These are phyloP conservation scores for Pyrgilauda ruficollis DNA, from an alignment of 2,113 vertebrate genomes.

Conservation along the genomic window DNA sequence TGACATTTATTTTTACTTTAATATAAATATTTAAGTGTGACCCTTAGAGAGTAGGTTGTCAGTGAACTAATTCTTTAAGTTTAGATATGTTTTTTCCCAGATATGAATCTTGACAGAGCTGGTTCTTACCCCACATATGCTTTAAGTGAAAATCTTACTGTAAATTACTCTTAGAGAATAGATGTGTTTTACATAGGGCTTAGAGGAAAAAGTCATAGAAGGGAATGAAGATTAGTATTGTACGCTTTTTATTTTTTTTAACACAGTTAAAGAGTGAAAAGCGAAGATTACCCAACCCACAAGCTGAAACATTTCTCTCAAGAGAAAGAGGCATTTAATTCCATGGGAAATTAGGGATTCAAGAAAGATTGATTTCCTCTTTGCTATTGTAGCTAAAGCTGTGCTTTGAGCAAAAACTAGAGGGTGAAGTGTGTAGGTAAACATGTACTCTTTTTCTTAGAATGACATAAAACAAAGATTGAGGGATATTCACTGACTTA, in stretches of 20 bases:
- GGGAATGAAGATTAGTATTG: neutral
- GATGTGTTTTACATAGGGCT: neutral
- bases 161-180: neutral
- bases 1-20: neutral
- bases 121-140: neutral
- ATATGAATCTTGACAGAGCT: neutral
- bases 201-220: neutral
- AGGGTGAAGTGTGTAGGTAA: neutral
- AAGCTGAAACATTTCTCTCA: neutral
- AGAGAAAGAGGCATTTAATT: conserved; percentile 4
- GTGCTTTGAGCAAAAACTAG: neutral
- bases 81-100: neutral
- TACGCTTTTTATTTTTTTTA: neutral
- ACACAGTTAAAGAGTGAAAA: neutral
- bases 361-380: neutral
- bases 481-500: neutral
- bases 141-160: neutral
- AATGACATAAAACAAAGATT: neutral
- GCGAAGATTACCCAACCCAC: neutral
- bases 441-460: neutral
- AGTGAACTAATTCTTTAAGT: neutral
- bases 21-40: neutral
- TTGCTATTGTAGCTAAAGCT: neutral
- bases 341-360: neutral
- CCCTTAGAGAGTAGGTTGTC: neutral